phyloP scores from a whole-genome alignment of 2,888 invertebrate genomes.

The Caenorhabditis sulstoni region DNA sequence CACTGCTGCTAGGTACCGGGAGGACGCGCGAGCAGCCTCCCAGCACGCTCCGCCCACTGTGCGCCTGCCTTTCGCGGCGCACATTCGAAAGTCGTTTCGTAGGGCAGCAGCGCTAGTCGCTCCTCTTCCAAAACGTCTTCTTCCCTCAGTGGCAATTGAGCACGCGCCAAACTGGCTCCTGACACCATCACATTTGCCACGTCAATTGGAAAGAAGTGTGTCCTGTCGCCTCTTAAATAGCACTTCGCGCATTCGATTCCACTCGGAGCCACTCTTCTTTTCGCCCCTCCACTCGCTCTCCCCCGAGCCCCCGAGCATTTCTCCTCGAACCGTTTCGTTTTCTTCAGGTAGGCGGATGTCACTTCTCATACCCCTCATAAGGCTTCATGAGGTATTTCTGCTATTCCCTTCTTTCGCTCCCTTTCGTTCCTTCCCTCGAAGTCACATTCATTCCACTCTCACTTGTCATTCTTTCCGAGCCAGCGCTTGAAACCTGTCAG shows the following conservation, averaged over 20 bases:
- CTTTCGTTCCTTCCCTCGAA: no score
- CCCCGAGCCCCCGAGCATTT: background rate
- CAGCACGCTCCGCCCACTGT: no score
- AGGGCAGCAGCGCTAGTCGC: background rate
- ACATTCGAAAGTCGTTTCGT: constrained; percentile 15
- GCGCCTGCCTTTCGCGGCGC: background rate
- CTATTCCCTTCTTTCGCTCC: no score
- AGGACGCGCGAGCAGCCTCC: background rate
- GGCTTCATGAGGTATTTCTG: no score
- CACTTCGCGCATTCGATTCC: constrained; percentile 13
- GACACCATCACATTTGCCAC: constrained; percentile 7
- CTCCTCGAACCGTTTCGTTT: no score
- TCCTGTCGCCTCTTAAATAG: background rate
- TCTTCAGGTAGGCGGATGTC: no score
- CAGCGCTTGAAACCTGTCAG: no score
- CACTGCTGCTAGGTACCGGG: constrained; percentile 14
- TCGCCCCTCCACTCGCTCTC: background rate
- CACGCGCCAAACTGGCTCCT: background rate
- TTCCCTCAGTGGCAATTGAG: no score
- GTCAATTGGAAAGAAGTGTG: constrained; percentile 5
- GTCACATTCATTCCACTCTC: no score
- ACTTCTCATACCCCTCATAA: no score
- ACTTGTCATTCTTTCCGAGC: no score
- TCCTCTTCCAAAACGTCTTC: no score
- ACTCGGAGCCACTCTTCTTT: background rate